Base-by-base conservation (phyloP, 2,888 invertebrate genomes). In the Tachina lurida region DNA sequence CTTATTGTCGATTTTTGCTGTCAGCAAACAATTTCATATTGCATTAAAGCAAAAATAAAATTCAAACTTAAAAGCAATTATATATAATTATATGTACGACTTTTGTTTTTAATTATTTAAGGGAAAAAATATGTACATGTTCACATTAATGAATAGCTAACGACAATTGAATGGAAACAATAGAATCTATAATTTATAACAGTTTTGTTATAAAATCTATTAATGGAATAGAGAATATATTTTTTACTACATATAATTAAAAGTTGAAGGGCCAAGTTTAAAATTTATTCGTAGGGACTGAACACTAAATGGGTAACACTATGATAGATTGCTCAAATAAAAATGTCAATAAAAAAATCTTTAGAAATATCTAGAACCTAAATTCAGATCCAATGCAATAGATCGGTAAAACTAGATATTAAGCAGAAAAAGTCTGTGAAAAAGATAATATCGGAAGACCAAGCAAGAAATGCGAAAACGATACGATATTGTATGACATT, bases 21-120 rank as follows among this genome's bases (percentile, higher is more conserved):
- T 76, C 75, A 65, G 75, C 75, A 76, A 76, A 31, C 45, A 56
- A 76, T 56, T 76, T 22, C 62, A 75, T 65, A n/a, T 75, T 43
- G 74, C 63, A 63, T 31, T 0, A 43, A 17, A 31, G 4, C 13
- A 62, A 13, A 62, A 62, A 2, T 15, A n/a, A 60, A 60, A 60
- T n/a, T 17, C 3, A 63, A 62, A 62, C 15, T 31, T 43, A 75
- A 54, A 56, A 54, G 52, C 43, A 76, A 76, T 76, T 76, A 65
- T 10, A 65, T 76, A 47, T 76, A 76, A 76, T 65, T 76, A 65
- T 65, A 60, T 15, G 15, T 17, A 22, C 43, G 31, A 31, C 31
- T 7, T 62, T 47, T 58, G 9, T 31, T 45, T 47, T 45, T 39
- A 47, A 71, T 58, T 47, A 74, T 19, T 52, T 43, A 52, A 74